phyloP scores from a whole-genome alignment of 2,797 vertebrate species.

The Helarctos malayanus region DNA sequence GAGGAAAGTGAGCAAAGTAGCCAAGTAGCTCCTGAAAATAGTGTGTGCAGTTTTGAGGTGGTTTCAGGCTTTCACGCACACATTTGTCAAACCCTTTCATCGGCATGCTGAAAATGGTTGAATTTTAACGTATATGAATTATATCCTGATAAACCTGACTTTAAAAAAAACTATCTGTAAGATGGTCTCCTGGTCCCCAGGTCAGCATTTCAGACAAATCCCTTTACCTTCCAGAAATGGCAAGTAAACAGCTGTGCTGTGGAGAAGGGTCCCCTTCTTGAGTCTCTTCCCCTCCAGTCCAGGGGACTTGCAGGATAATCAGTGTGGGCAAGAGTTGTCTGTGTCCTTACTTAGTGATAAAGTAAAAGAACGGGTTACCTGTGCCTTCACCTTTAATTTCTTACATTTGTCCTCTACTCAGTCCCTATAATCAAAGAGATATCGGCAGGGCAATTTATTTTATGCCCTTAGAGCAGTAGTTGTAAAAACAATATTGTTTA shows the following conservation, averaged over 20 bases:
- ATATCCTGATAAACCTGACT: not conserved
- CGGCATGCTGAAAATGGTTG: not conserved
- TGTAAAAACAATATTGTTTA: conserved; percentile 33
- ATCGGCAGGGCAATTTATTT: conserved; percentile 15
- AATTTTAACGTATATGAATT: not conserved
- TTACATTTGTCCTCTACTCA: not conserved
- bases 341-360: not conserved
- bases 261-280: not conserved
- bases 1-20: not conserved
- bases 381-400: not conserved
- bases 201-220: not conserved
- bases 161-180: not conserved
- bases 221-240: not conserved
- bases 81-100: not conserved
- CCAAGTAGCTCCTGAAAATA: not conserved
- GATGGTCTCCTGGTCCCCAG: not conserved
- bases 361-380: not conserved
- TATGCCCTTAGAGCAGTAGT: not conserved
- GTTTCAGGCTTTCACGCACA: not conserved
- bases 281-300: not conserved
- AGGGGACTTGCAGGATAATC: not conserved
- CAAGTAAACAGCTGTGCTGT: not conserved
- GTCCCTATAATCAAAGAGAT: conserved; percentile 3
- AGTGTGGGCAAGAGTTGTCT: not conserved
- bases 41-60: not conserved